Conservation (phyloP, 2,797 vertebrate species). For the Anguilla anguilla region DNA sequence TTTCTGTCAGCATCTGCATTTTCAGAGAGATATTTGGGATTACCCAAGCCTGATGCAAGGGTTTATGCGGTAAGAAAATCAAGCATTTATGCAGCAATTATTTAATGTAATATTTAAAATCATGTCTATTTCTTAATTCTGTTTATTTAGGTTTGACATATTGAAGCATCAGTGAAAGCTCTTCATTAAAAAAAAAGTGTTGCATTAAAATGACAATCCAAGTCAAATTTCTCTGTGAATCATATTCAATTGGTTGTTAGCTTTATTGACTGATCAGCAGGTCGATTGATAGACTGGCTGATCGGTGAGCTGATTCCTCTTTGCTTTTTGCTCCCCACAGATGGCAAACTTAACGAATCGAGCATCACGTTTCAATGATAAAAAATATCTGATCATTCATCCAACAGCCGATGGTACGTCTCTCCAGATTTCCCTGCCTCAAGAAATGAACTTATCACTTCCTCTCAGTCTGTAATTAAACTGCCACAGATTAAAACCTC, state of each 20-base stretch:
- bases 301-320: slow-evolving; percentile 1
- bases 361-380: slow-evolving; percentile 82
- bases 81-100: slow-evolving; percentile 83
- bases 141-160: not conserved
- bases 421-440: not conserved
- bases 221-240: not conserved
- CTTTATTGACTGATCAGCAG: not conserved
- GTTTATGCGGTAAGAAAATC: slow-evolving; percentile 86
- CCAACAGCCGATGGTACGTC: slow-evolving; percentile 90
- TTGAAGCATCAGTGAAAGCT: not conserved
- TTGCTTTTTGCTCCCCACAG: slow-evolving; percentile 62
- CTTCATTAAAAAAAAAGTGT: not conserved
- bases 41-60: slow-evolving; percentile 85
- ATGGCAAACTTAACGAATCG: slow-evolving; percentile 84
- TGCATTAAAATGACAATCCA: not conserved
- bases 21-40: slow-evolving; percentile 92
- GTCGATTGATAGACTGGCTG: not conserved
- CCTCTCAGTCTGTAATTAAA: not conserved
- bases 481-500: slow-evolving; percentile 5
- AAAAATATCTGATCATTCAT: slow-evolving; percentile 93
- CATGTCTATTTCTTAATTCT: not conserved
- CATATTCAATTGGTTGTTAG: not conserved
- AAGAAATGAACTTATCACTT: not conserved
- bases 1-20: slow-evolving; percentile 87
- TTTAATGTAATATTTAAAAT: not conserved